A percentile compares a stretch with the other conserved stretches of the same genome.
Conservation (phyloP, 2,888 invertebrate species). For the Ophion slaviceki region DNA sequence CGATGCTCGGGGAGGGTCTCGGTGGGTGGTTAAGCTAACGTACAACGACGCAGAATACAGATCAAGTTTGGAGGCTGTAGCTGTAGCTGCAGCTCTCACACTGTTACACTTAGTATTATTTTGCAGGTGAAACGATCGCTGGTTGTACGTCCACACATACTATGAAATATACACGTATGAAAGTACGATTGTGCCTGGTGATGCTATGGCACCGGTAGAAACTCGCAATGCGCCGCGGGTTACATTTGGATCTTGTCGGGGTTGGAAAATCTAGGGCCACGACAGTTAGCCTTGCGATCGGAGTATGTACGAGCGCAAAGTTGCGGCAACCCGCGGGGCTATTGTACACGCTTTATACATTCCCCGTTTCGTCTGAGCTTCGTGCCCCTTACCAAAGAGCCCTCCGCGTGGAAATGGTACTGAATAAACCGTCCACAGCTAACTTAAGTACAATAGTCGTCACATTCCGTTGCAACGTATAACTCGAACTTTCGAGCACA, state of each 20-base stretch:
- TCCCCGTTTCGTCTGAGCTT: slow-evolving; percentile 74
- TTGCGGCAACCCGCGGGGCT: slow-evolving; percentile 78
- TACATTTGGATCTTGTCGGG: slow-evolving; percentile 41
- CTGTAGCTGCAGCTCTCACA: slow-evolving; percentile 33
- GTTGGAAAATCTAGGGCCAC: slow-evolving; percentile 61
- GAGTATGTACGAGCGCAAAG: slow-evolving; percentile 66
- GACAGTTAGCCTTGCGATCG: slow-evolving; percentile 78
- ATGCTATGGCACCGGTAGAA: slow-evolving; percentile 22
- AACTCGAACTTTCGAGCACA: neutral
- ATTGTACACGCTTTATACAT: slow-evolving; percentile 52
- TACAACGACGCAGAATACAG: slow-evolving; percentile 75
- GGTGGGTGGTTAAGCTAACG: slow-evolving; percentile 72
- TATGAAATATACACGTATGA: neutral
- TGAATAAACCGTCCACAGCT: slow-evolving; percentile 78
- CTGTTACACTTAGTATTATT: slow-evolving; percentile 15
- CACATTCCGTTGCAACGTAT: slow-evolving; percentile 78
- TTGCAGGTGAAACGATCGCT: slow-evolving; percentile 15
- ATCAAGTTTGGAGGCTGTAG: slow-evolving; percentile 66
- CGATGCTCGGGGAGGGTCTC: neutral
- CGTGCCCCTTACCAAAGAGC: slow-evolving; percentile 20
- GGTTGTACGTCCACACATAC: neutral
- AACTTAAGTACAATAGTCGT: slow-evolving; percentile 80
- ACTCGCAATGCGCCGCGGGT: slow-evolving; percentile 56
- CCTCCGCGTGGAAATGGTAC: slow-evolving; percentile 79
- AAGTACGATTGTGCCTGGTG: slow-evolving; percentile 38